Conservation (phyloP, 2,888 invertebrate species). For the Folsomia candida region DNA sequence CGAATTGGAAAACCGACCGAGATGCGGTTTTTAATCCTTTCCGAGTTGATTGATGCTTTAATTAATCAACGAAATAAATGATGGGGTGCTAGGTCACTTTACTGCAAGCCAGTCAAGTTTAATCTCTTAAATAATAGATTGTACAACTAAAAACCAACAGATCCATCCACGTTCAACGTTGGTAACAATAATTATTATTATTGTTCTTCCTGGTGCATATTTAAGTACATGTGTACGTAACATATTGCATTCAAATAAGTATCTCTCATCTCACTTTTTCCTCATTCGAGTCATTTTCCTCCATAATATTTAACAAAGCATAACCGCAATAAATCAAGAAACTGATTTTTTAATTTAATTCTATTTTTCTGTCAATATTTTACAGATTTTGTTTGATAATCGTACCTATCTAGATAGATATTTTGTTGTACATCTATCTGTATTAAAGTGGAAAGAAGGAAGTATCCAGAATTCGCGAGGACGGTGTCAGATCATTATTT, state of each 20-base stretch:
- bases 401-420: not conserved
- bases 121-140: constrained; percentile 16
- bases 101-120: constrained; percentile 27
- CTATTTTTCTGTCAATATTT: not conserved
- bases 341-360: not conserved
- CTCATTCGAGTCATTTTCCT: too few species aligned
- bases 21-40: constrained; percentile 10
- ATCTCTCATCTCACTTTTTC: not conserved
- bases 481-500: too few species aligned
- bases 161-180: too few species aligned
- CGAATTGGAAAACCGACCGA: constrained; percentile 26
- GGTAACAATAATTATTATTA: not conserved
- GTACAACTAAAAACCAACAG: too few species aligned
- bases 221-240: not conserved
- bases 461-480: not conserved
- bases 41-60: constrained; percentile 34
- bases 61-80: constrained; percentile 33
- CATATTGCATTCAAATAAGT: not conserved
- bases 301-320: too few species aligned
- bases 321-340: not conserved
- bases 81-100: constrained; percentile 29
- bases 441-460: not conserved
- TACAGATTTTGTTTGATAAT: not conserved
- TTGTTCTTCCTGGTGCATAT: not conserved
- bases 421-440: not conserved